Evolutionary conservation across 2,797 vertebrate species (phyloP), one percentile per base, ranked within the genome.

Genomic region (Margarornis squamiger): DNA sequence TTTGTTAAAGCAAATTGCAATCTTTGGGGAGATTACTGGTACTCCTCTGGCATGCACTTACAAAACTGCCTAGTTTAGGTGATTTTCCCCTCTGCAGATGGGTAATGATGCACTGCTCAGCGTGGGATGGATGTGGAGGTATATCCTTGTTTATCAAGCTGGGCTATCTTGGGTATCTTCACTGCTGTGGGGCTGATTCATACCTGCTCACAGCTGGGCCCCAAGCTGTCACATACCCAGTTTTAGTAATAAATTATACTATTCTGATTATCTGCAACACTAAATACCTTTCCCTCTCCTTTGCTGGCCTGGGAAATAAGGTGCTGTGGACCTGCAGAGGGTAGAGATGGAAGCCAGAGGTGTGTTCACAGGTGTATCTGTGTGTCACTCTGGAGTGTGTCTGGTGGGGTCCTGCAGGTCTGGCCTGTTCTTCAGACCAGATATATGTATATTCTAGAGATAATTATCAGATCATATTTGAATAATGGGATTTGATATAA

Each of bases 391-490:
- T 61, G 23, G 34, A 34, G 45, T 9, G 18, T 61, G 20, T 13
- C 55, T 79, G 39, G 2, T 23, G 55, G 17, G 34, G 45, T 24
- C 7, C 36, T 58, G 76, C 45, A 29, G 22, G 9, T 9, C 1
- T 11, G 36, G 23, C 7, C 45, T 14, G 15, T 30, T 78, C 58
- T 75, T 45, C 22, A 67, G 14, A 8, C 12, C 34, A 16, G 6
- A 4, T 1, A 9, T 22, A 17, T 10, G 13, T 9, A 0, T 7
- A 32, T 38, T 45, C 70, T 14, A 11, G 2, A 54, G n/a, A 34
- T 46, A 2, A 12, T 29, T 23, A 36, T n/a, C 66, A 88, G 24
- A 3, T 10, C 0, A 0, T 59, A 20, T 10, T 34, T 66, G 8
- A 17, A 1, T 8, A 24, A 21, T 8, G 29, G 52, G 5, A 9